Base-by-base conservation (phyloP, 2,797 vertebrate species). In the Simalia tracyae region DNA sequence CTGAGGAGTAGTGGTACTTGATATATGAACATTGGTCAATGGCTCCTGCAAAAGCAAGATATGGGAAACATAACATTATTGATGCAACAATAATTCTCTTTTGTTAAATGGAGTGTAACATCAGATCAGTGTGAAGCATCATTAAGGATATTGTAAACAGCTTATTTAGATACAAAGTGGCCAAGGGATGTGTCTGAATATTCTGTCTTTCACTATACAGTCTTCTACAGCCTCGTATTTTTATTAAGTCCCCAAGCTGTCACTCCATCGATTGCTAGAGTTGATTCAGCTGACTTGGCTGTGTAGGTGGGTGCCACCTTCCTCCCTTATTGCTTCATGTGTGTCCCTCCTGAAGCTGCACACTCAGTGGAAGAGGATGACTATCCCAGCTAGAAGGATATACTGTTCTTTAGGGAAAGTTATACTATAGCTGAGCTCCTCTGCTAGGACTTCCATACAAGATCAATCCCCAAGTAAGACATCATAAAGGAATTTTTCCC, bases 1-100 rank as follows among this genome's bases (percentile, higher is more conserved):
- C 98, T 93, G 99, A 99, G 95, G 99, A 99, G 96, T 99, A 99
- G 98, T 99, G 99, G 96, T 99, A 99, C 97, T 99, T 99, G 98
- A 99, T 99, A 95, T 98, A 99, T 0, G 98, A 98, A 97, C 99
- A 99, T 95, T 98, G 97, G 91, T 98, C 97, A 90, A 99, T 98
- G 93, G 97, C 98, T 96, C 98, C 98, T 98, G 93, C 61, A 94
- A 93, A 46, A 92, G 63, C 63, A 96, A 95, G 95, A 93, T 95
- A 10, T 36, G n/a, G 90, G 91, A 93, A 66, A 91, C 31, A 76
- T 72, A 92, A 50, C 0, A 36, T 91, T 92, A 95, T 91, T 72
- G 94, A 95, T 76, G 61, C 0, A 4, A 84, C 15, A 12, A 88
- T 2, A 88, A 0, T 0, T 0, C 59, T 28, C 19, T 93, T 9